Conservation (phyloP, 2,888 invertebrate species). For the Agrochola macilenta region DNA sequence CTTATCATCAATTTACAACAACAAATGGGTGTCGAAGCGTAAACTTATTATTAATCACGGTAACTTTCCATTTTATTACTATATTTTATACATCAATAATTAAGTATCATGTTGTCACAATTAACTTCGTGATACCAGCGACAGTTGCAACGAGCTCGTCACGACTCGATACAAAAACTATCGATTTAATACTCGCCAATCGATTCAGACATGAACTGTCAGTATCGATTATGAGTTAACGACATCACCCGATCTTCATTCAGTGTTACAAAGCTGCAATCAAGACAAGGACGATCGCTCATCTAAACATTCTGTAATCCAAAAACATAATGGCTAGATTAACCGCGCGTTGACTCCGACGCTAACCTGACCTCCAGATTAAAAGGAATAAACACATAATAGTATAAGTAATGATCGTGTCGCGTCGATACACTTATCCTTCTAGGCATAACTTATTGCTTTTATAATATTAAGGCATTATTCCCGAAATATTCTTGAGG, state of each 20-base stretch:
- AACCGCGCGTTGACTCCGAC: constrained; percentile 61
- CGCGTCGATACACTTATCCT: constrained; percentile 80
- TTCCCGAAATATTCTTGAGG: constrained; percentile 84
- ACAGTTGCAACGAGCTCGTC: constrained; percentile 41
- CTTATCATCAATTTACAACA: constrained; percentile 51
- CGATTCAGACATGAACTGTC: constrained; percentile 58
- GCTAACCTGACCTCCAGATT: constrained; percentile 69
- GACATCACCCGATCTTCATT: constrained; percentile 62
- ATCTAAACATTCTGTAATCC: constrained; percentile 68
- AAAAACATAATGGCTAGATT: constrained; percentile 70
- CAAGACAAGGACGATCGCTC: constrained; percentile 71
- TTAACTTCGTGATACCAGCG: constrained; percentile 49
- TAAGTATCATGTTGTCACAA: constrained; percentile 53
- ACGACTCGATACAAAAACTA: constrained; percentile 60
- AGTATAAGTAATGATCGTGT: constrained; percentile 79
- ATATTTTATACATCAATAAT: constrained; percentile 55
- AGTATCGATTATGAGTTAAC: constrained; percentile 69
- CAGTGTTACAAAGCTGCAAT: constrained; percentile 69
- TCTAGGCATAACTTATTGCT: constrained; percentile 85
- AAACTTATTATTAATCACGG: constrained; percentile 54
- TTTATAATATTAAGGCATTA: constrained; percentile 86
- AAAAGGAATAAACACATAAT: constrained; percentile 77
- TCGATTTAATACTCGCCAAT: constrained; percentile 60
- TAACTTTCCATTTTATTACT: constrained; percentile 60
- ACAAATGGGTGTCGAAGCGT: constrained; percentile 53